A percentile compares a stretch with the other conserved stretches of the same genome.
phyloP scores from a whole-genome alignment of 2,888 invertebrate species.

The Oligia fasciuncula region DNA sequence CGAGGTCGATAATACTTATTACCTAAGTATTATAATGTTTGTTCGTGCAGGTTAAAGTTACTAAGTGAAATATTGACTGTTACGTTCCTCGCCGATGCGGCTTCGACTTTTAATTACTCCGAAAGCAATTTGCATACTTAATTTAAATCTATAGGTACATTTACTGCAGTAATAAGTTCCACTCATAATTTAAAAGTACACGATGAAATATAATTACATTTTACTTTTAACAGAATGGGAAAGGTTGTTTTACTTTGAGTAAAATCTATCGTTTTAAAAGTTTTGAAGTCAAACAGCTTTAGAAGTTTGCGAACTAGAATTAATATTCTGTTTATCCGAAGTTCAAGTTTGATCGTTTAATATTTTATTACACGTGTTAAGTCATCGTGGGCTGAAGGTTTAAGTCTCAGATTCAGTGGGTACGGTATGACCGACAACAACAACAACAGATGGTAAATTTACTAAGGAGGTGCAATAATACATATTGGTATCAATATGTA shows the following conservation, averaged over 20 bases:
- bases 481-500: too few relatives aligned
- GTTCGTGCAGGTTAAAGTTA: constrained; percentile 2
- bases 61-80: constrained; percentile 30
- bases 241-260: constrained; percentile 45
- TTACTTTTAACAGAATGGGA: constrained; percentile 25
- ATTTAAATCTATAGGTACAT: constrained; percentile 49
- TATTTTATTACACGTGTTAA: constrained; percentile 22
- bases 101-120: constrained; percentile 49
- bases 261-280: constrained; percentile 36
- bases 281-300: constrained; percentile 40
- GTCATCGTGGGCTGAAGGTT: neutral
- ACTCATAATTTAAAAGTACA: constrained; percentile 41
- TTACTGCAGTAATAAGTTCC: constrained; percentile 56
- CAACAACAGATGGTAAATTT: too few relatives aligned
- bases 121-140: constrained; percentile 58
- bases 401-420: neutral
- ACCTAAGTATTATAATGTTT: neutral
- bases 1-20: neutral
- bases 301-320: constrained; percentile 20
- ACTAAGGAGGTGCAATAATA: too few relatives aligned
- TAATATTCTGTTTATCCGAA: constrained; percentile 26
- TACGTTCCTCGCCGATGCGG: constrained; percentile 24
- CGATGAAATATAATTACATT: constrained; percentile 45
- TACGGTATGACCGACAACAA: neutral
- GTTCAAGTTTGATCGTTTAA: constrained; percentile 18